Evolutionary conservation across 2,888 invertebrate genomes (phyloP), one percentile per base, ranked within the genome.

Genomic region (Harpalus rubripes): DNA sequence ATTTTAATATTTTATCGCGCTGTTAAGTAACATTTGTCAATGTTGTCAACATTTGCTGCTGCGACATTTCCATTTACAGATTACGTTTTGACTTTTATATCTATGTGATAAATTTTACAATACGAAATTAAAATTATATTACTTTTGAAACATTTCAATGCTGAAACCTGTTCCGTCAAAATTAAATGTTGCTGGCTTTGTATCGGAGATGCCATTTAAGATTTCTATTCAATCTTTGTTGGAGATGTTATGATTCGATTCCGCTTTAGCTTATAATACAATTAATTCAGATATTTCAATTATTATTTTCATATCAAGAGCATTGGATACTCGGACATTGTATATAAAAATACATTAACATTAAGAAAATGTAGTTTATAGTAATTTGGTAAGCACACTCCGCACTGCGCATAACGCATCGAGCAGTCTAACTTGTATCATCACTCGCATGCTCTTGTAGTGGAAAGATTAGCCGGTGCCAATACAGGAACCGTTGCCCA

Each of bases 1-100:
- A 68, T 39, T 68, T 68, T 32, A 68, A 32, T 68, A 39, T 39
- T 32, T 68, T 52, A 52, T 52, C 44, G 44, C 44, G 12, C 12
- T 4, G 59, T 59, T 16, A 59, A 59, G 59, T 16, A 15, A 15
- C 16, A 59, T 59, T 59, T 59, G 16, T 59, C 59, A 59, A 59
- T 15, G 44, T 10, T 52, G 44, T 10, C 44, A 52, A 52, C 44
- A 52, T 52, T 52, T 52, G 7, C 44, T 52, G 44, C 4, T 12
- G 44, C 44, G 44, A 59, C 7, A 59, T 59, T 59, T 59, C 59
- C 16, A 16, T 59, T 59, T 59, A 16, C 16, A 52, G 44, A 59
- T 59, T 16, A 59, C 59, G 16, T 15, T 59, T 59, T 59, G 59
- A 59, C 16, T 4, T 59, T 16, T 16, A 16, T 3, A 7, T 59